Conservation (phyloP, 1,140 invertebrate genomes). For the Brevipalpus yothersi region DNA sequence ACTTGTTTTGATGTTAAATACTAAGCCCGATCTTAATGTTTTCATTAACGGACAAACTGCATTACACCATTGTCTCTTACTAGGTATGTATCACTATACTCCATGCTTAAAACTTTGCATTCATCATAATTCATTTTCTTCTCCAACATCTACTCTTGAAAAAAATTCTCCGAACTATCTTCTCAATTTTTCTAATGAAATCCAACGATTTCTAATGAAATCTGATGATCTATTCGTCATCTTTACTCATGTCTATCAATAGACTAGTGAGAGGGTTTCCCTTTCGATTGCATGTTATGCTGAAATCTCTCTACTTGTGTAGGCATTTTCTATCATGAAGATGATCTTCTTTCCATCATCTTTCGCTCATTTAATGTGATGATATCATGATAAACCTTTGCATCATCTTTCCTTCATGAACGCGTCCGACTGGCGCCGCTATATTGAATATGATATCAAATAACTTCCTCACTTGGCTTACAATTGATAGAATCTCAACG, state of each 20-base stretch:
- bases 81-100: conserved; percentile 1
- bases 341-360: neutral
- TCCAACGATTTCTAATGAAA: too few relatives aligned
- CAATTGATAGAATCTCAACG: too few relatives aligned
- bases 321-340: neutral
- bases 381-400: too few relatives aligned
- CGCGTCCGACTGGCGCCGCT: too few relatives aligned
- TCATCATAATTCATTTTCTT: neutral
- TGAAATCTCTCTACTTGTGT: neutral
- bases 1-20: neutral
- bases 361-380: too few relatives aligned
- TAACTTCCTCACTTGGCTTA: too few relatives aligned
- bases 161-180: neutral
- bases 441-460: too few relatives aligned
- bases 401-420: too few relatives aligned
- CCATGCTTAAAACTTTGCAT: neutral
- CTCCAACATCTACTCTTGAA: neutral
- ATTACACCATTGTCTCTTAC: conserved; percentile 8
- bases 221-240: too few relatives aligned
- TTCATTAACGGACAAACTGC: conserved; percentile 11
- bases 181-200: too few relatives aligned
- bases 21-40: conserved; percentile 10
- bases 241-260: too few relatives aligned
- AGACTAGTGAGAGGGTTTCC: neutral
- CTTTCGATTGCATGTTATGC: neutral